Base-by-base conservation (phyloP, 2,888 invertebrate species). In the Danaus chrysippus region DNA sequence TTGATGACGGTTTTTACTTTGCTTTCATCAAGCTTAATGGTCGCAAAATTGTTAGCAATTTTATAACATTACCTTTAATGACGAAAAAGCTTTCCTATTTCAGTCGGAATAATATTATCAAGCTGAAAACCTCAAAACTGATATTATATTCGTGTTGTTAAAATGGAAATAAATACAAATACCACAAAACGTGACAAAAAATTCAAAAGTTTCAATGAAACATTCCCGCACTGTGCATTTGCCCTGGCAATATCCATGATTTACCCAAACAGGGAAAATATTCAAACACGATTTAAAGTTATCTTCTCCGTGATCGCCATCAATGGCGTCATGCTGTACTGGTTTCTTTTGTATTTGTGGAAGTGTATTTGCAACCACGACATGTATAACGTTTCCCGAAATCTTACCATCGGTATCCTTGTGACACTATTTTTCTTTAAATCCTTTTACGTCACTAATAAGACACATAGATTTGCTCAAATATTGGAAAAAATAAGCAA, bases 351-450 rank as follows among this genome's bases (percentile, higher is more conserved):
- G 6, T 85, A 85, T 64, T 73, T 81, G 3, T 71, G 70, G 10
- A 79, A 78, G 68, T 82, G 82, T 60, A 62, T 83, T 0, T 70
- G 71, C 42, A 73, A 57, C 10, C 54, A 73, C n/a, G 84, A 86
- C 58, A 68, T 83, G 56, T 77, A 73, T 53, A 86, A 84, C 62
- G 74, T 85, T 1, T 70, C 82, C 9, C 76, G 84, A 58, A 82
- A 84, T 63, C 71, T 85, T 65, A 77, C 85, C 1, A 65, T 86
- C 42, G 77, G 73, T 0, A 68, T 85, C 1, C 64, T 85, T 3
- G 65, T 81, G 0, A n/a, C 73, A 9, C 68, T 86, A 1, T 87
- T 82, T 60, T 76, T 85, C 34, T 75, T 84, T n/a, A 87, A 86
- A 78, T 76, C 76, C 0, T 77, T 81, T 54, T 83, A 85, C 60